Base-by-base conservation (phyloP, 2,888 invertebrate species). In the Hypomecis atomaria region DNA sequence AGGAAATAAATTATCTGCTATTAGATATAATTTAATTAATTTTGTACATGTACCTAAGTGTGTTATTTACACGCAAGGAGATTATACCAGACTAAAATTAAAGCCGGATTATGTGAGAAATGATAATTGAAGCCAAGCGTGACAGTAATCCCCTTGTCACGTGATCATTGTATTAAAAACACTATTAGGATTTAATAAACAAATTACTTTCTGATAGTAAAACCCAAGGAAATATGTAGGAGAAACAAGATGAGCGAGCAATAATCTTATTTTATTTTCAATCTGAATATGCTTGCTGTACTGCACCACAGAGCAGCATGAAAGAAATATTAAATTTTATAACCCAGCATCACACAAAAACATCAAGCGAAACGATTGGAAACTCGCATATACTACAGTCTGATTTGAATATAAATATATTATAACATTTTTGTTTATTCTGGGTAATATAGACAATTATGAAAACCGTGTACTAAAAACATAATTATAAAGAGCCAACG, bases 71-170 rank as follows among this genome's bases (percentile, higher is more conserved):
- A 37, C 11, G 23, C 8, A 9, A n/a, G 9, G 8, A 48, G n/a
- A 48, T 48, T 37, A 36, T 23, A 37, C 6, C 23, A 40, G 40
- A 52, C 23, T 47, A 10, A 10, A 37, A 56, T 40, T 34, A 47
- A 61, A 50, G 44, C 37, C 55, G 40, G 56, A 62, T 57, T 57
- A 57, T 9, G 43, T n/a, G 33, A 33, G 37, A 43, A 54, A 52
- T 42, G 7, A 37, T 42, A 33, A 49, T 44, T 10, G 56, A 52
- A 56, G 34, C 44, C 42, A 7, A 49, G 11, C 44, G 44, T 11
- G 49, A 56, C 62, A 45, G 8, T 23, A 52, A 62, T 37, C 55
- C 36, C 13, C 38, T 38, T 44, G 50, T 38, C 44, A 33, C 11
- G 11, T 44, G 13, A 48, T 54, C 36, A 44, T 42, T 34, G 4